Conservation (phyloP, 2,888 invertebrate species). For the Imbricaverruca yamaguchii region DNA sequence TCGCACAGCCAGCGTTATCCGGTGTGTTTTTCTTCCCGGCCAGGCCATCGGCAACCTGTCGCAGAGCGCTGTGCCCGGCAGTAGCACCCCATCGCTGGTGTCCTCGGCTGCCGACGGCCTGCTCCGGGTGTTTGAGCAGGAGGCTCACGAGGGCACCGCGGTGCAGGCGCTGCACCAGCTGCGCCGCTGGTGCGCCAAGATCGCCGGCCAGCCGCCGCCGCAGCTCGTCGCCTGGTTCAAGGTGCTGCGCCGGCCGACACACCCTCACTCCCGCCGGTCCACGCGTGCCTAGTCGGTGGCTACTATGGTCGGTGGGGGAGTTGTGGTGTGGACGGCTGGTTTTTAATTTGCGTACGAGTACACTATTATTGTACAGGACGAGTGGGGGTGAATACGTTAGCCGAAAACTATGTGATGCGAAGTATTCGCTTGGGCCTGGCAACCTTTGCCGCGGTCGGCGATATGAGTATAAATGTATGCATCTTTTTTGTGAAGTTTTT, state of each 20-base stretch:
- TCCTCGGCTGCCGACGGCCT: slow-evolving; percentile 16
- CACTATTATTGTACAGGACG: no score
- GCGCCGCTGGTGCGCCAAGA: slow-evolving; percentile 15
- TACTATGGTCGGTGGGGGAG: no score
- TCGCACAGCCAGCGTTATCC: no score
- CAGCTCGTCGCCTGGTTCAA: slow-evolving; percentile 1
- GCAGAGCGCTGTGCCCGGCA: not conserved
- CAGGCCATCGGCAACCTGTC: slow-evolving; percentile 16
- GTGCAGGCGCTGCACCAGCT: slow-evolving; percentile 14
- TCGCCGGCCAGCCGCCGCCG: not conserved
- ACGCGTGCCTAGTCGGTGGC: no score
- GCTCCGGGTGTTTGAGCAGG: not conserved
- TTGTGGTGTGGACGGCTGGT: no score
- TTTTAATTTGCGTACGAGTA: no score
- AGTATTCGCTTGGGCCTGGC: no score
- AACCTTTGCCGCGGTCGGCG: no score
- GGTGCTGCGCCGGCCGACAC: not conserved
- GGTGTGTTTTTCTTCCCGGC: not conserved
- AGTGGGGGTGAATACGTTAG: no score
- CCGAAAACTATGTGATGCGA: no score
- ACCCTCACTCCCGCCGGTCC: not conserved
- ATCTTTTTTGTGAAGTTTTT: no score
- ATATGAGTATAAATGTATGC: no score
- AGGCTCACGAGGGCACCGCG: slow-evolving; percentile 16
- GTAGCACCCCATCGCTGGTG: not conserved